phyloP scores from a whole-genome alignment of 37 sponge, comb jelly and placozoan species.

The Ephydatia muelleri region DNA sequence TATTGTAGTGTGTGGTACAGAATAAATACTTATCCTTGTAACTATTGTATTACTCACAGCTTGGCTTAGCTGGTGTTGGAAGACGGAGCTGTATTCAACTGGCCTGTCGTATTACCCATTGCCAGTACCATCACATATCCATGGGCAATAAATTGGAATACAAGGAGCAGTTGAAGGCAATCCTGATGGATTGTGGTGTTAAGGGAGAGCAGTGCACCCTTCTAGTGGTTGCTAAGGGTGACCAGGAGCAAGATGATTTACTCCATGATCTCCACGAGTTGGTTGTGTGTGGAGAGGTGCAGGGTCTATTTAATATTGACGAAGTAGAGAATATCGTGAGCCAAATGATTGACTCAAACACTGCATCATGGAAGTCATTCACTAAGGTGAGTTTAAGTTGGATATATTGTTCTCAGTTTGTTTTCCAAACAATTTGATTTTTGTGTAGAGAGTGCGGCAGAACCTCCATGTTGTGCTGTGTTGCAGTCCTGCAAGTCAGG shows the following conservation, averaged over 20 bases:
- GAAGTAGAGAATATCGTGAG: slow-evolving; percentile 51
- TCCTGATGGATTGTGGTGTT: slow-evolving; percentile 46
- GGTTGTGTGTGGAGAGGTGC: slow-evolving; percentile 43
- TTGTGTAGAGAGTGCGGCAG: slow-evolving; percentile 18
- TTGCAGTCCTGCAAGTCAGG: slow-evolving; percentile 39
- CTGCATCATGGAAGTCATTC: neutral
- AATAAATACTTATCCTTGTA: neutral
- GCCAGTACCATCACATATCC: slow-evolving; percentile 43
- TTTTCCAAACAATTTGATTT: too few species aligned
- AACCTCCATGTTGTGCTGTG: slow-evolving; percentile 64
- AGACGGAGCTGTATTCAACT: slow-evolving; percentile 39
- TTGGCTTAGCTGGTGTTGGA: slow-evolving; percentile 64
- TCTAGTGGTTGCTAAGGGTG: slow-evolving; percentile 32
- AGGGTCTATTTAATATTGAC: slow-evolving; percentile 50
- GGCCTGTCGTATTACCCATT: slow-evolving; percentile 42
- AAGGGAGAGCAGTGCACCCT: neutral
- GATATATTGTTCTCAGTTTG: too few species aligned
- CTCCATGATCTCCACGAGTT: slow-evolving; percentile 42
- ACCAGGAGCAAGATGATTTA: slow-evolving; percentile 24
- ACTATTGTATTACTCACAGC: neutral
- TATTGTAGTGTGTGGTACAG: neutral
- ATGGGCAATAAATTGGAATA: slow-evolving; percentile 23
- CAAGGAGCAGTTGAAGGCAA: slow-evolving; percentile 38
- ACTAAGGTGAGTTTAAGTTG: neutral
- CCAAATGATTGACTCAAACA: slow-evolving; percentile 7